These are phyloP conservation scores for Neodiprion fabricii DNA, from an alignment of 1,140 invertebrate species.

Conservation along the genomic window DNA sequence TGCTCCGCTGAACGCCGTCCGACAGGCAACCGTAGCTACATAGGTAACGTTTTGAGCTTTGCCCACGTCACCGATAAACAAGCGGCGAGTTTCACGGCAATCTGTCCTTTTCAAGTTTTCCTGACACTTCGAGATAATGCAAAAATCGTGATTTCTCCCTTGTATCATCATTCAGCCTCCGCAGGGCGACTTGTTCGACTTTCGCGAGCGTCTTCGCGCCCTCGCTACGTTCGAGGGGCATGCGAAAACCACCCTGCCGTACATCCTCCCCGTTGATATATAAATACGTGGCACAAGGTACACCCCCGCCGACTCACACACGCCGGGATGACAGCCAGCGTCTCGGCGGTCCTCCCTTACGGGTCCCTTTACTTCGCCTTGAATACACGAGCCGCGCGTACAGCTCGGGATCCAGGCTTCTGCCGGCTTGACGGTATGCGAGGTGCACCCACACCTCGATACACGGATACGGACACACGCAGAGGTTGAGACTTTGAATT, in stretches of 20 bases:
- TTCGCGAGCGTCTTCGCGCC: not conserved
- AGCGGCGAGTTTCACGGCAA: no score
- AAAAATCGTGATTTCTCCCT: no score
- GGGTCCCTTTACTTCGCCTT: slow-evolving; percentile 42
- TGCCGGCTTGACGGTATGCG: slow-evolving; percentile 16
- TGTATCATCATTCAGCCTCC: no score
- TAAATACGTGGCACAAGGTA: slow-evolving; percentile 5
- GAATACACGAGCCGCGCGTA: slow-evolving; percentile 51
- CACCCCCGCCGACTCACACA: slow-evolving; percentile 44
- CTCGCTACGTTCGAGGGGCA: slow-evolving; percentile 32
- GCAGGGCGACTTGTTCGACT: not conserved
- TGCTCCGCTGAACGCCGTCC: no score
- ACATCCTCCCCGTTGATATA: slow-evolving; percentile 35
- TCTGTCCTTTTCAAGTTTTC: no score
- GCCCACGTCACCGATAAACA: no score
- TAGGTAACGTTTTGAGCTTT: no score
- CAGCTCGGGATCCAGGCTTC: slow-evolving; percentile 41
- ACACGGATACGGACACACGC: no score
- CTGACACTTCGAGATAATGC: no score
- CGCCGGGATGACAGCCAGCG: slow-evolving; percentile 29
- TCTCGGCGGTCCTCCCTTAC: slow-evolving; percentile 33
- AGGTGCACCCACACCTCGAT: not conserved
- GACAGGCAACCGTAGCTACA: no score
- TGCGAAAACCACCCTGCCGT: slow-evolving; percentile 55
- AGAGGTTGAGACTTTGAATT: slow-evolving; percentile 50